Base-by-base conservation (phyloP, 1,140 invertebrate genomes). In the Uloborus diversus region DNA sequence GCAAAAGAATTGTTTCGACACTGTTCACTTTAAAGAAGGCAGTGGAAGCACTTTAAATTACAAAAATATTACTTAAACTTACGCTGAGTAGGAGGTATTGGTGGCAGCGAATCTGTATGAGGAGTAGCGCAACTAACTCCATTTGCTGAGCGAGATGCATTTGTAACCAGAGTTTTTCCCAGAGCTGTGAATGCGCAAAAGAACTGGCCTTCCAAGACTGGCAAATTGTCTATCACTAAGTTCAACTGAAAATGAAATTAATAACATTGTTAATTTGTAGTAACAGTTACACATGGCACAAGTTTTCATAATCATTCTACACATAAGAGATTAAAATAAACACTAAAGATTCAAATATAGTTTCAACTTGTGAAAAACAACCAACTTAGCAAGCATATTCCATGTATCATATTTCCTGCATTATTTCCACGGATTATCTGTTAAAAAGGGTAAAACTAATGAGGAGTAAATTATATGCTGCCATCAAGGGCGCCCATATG, bases 41-140 rank as follows among this genome's bases (percentile, higher is more conserved):
- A n/a, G n/a, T n/a, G n/a, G n/a, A n/a, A n/a, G n/a, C n/a, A n/a
- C n/a, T n/a, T n/a, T n/a, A n/a, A n/a, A n/a, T n/a, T n/a, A n/a
- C n/a, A n/a, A n/a, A 5, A 53, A n/a, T 53, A 25, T 17, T 28
- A 28, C 9, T 30, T 33, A 32, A 59, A 87, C 89, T 90, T 88
- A 92, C 91, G 96, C 88, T 96, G 92, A 57, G 94, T 94, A 47
- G 91, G 91, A 30, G 95, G 94, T 82, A 98, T 98, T 32, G 85
- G 84, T 25, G 96, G 96, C 42, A 98, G 89, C 64, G 94, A 90
- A 89, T 97, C 95, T 14, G 95, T 96, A 32, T 94, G 90, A 2
- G 96, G 97, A 51, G 96, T 98, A 32, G 95, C 96, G 87, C 97
- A 99, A 85, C 94, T 96, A 27, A 96, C 94, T 1, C 94, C 94